phyloP scores from a whole-genome alignment of 1,140 invertebrate species.

The Eriosoma lanigerum region DNA sequence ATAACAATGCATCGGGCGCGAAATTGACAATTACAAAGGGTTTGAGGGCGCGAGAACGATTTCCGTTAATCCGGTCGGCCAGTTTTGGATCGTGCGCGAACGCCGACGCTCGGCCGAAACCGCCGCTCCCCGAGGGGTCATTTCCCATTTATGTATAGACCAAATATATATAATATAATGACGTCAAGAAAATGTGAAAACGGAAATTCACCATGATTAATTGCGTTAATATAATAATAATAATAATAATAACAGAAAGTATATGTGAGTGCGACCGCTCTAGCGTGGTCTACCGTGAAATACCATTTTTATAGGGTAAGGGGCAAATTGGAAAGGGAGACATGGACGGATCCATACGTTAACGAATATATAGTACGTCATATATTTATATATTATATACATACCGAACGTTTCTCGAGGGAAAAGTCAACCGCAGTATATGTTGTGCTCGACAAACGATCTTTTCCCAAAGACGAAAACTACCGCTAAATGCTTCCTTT shows the following conservation, averaged over 20 bases:
- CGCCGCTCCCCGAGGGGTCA: neutral
- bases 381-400: neutral
- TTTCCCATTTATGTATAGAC: neutral
- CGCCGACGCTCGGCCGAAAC: neutral
- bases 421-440: neutral
- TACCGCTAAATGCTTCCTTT: no score
- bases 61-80: slow-evolving; percentile 1
- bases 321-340: neutral
- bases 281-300: slow-evolving; percentile 10
- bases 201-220: slow-evolving; percentile 21
- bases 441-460: neutral
- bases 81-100: no score
- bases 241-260: neutral
- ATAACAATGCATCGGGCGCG: neutral
- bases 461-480: no score
- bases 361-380: neutral
- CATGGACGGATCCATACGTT: neutral
- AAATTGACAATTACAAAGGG: slow-evolving; percentile 49
- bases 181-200: slow-evolving; percentile 26
- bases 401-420: neutral
- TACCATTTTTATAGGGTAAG: neutral
- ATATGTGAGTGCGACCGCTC: neutral
- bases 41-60: neutral
- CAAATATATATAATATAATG: neutral
- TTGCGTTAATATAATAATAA: slow-evolving; percentile 28